phyloP scores from a whole-genome alignment of 2,797 vertebrate genomes.

The Platyrinchus mystaceus region DNA sequence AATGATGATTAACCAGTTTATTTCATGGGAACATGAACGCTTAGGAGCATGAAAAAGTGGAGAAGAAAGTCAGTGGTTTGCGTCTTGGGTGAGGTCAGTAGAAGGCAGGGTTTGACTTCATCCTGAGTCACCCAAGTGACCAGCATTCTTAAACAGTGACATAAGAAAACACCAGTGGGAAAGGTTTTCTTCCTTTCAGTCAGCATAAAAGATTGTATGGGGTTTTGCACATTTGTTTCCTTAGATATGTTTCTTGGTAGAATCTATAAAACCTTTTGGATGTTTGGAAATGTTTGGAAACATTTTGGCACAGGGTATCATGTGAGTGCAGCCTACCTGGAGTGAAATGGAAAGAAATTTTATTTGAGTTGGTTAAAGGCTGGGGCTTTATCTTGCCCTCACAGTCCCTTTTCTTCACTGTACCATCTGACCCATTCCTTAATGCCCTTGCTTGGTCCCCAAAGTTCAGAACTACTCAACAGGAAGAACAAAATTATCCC shows the following conservation, averaged over 20 bases:
- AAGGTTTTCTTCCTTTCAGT: not conserved
- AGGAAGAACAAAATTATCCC: not conserved
- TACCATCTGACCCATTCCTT: not conserved
- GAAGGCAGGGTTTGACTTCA: constrained; percentile 10
- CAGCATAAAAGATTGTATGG: not conserved
- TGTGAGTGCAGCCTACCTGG: not conserved
- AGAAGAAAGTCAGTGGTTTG: constrained; percentile 26
- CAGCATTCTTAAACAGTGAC: constrained; percentile 28
- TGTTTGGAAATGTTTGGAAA: no score
- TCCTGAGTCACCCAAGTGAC: not conserved
- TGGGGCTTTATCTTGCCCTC: not conserved
- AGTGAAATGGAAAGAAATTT: not conserved
- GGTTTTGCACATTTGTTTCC: not conserved
- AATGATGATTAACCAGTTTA: not conserved
- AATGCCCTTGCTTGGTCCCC: not conserved
- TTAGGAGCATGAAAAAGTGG: not conserved
- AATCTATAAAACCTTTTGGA: not conserved
- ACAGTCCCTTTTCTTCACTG: not conserved
- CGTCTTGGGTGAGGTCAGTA: not conserved
- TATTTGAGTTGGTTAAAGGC: not conserved
- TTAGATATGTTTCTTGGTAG: not conserved
- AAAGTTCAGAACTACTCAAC: not conserved
- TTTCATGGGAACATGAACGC: not conserved
- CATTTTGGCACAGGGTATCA: not conserved
- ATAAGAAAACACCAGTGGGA: not conserved